These are phyloP conservation scores for Notarius lentiginosus DNA, from an alignment of 2,113 vertebrate species.

Conservation along the genomic window DNA sequence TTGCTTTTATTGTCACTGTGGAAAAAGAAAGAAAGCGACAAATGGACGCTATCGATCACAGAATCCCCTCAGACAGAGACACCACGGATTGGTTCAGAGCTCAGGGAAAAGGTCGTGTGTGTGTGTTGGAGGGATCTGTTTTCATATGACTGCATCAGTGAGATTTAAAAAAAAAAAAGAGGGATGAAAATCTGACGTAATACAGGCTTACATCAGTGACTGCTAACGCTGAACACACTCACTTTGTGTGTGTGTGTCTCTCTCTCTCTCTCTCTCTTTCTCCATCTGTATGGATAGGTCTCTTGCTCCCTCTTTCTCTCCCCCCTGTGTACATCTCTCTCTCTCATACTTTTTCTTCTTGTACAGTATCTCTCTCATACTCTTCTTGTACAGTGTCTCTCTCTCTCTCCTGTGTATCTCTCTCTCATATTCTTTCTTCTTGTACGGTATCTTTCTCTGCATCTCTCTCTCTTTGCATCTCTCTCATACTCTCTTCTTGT, in stretches of 20 bases:
- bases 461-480: too few relatives aligned
- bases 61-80: constrained; percentile 3
- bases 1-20: neutral
- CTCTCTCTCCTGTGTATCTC: too few relatives aligned
- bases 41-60: constrained; percentile 26
- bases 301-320: neutral
- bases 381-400: too few relatives aligned
- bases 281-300: neutral
- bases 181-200: neutral
- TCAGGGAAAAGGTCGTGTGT: neutral
- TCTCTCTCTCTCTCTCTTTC: neutral
- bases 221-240: too few relatives aligned
- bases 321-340: rapidly evolving
- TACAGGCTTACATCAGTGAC: neutral
- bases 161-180: neutral
- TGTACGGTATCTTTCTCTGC: too few relatives aligned
- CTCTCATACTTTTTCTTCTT: neutral
- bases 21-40: constrained; percentile 26
- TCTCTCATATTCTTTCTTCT: too few relatives aligned
- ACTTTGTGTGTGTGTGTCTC: neutral
- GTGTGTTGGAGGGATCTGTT: neutral
- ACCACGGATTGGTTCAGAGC: constrained; percentile 15
- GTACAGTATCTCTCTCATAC: too few relatives aligned
- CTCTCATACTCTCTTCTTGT: neutral
- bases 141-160: neutral